Conservation (phyloP, 2,797 vertebrate genomes). For the Lophotriccus pileatus region DNA sequence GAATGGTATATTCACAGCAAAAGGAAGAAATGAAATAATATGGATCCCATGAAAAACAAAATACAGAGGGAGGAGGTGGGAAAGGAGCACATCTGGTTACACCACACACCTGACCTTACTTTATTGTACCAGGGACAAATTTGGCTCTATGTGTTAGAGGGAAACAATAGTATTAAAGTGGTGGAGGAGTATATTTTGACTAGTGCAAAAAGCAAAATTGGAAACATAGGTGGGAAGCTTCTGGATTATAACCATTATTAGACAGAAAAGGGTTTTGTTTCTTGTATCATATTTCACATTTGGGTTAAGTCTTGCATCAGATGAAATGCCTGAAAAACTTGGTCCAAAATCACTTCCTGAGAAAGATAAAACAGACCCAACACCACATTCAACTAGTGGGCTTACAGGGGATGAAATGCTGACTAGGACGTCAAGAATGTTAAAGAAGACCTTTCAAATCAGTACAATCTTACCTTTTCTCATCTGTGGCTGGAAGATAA, state of each 20-base stretch:
- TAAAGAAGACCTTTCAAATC: background rate
- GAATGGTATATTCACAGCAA: background rate
- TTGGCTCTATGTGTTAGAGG: background rate
- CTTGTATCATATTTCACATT: background rate
- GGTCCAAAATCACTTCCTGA: background rate
- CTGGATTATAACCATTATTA: constrained; percentile 16
- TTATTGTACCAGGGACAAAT: background rate
- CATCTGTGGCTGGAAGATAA: background rate
- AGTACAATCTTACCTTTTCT: background rate
- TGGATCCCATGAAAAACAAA: background rate
- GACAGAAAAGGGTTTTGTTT: background rate
- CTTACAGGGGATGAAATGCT: background rate
- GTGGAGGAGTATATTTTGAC: constrained; percentile 58
- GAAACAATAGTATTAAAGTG: background rate
- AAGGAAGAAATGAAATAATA: background rate
- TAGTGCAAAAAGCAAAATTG: background rate
- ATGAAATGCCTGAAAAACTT: background rate
- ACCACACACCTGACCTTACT: background rate
- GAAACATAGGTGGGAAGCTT: constrained; percentile 46
- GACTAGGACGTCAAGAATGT: background rate
- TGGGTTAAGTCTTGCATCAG: background rate
- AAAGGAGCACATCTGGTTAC: background rate
- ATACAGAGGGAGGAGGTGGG: background rate
- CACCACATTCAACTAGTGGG: background rate
- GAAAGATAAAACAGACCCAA: background rate